Base-by-base conservation (phyloP, 2,888 invertebrate genomes). In the Tethea ocularis region DNA sequence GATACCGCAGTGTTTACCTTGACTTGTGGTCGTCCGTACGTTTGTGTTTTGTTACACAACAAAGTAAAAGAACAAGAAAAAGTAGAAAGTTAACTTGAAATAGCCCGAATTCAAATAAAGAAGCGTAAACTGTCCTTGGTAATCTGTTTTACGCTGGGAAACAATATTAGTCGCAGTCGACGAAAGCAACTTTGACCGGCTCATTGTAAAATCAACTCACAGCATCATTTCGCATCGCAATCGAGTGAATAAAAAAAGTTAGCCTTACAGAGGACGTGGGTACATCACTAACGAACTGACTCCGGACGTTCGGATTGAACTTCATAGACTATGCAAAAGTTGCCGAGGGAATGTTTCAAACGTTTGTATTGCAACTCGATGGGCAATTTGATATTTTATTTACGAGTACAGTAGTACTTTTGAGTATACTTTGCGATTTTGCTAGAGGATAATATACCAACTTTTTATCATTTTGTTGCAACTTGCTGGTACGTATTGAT, bases 211-310 rank as follows among this genome's bases (percentile, higher is more conserved):
- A 20, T 46, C 46, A 17, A 46, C 10, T 55, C 38, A 36, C 17
- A 26, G 33, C n/a, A 52, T 36, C 8, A 57, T 52, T 57, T 52
- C 57, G 52, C 57, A 52, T 52, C 52, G 52, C 57, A 52, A 52
- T 57, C 52, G 57, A 57, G 52, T n/a, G 57, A 33, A 26, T 57
- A 57, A 51, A 51, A 26, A 46, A 46, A 46, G 57, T 57, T 57
- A n/a, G 57, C 36, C 23, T 57, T 57, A 51, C 38, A n/a, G 38
- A 38, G 38, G n/a, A 38, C 38, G 38, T 26, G 36, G 51, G 57
- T 51, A 51, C 57, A 46, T 36, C 24, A 26, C 38, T 56, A 51
- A 57, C 26, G 29, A 8, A 26, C 33, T 33, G 41, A 56, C 56
- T 56, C 20, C 46, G 46, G 46, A 56, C 51, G 51, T 33, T 22